Base-by-base conservation (phyloP, 2,888 invertebrate species). In the Orthonevra nobilis region DNA sequence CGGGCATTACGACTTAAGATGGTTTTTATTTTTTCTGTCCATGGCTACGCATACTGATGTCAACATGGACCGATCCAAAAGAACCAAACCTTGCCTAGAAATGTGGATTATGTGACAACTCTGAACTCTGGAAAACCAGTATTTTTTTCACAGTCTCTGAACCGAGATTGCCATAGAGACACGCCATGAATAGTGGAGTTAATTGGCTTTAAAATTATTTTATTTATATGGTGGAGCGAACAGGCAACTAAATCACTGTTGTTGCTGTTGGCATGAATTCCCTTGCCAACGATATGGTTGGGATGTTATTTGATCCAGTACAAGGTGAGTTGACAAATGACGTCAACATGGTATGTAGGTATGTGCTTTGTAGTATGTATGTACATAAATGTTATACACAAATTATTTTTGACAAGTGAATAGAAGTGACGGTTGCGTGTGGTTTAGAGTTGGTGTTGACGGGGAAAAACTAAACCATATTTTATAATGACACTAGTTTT, bases 201-300 rank as follows among this genome's bases (percentile, higher is more conserved):
- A 77, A 77, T 77, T 77, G 77, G 72, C 72, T 77, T 64, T 77
- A 48, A 77, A 77, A 77, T 66, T 60, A 77, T 72, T 60, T 72
- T 64, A 77, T 77, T 77, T 77, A 72, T 77, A 72, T 72, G 77
- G 77, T 30, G 58, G 72, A 66, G 26, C 52, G 54, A 77, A 46
- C 60, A 46, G 36, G 26, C 19, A 19, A 7, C 19, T 15, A 36
- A 5, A 36, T 36, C 9, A 14, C 28, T 42, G 34, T 34, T 44
- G 36, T 38, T 63, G 52, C 30, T 34, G 46, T 12, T 26, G 61
- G 38, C 63, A 63, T 63, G 48, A 63, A 69, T 56, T 50, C 36
- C 28, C 69, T 44, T 69, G n/a, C n/a, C n/a, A n/a, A 48, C 48
- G 60, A 20, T 64, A 61, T 34, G 42, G 36, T 36, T 69, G 40